Percentiles rank a stretch among this genome's conserved stretches.
phyloP scores from a whole-genome alignment of 2,113 vertebrate species.

The Pygoscelis adeliae region DNA sequence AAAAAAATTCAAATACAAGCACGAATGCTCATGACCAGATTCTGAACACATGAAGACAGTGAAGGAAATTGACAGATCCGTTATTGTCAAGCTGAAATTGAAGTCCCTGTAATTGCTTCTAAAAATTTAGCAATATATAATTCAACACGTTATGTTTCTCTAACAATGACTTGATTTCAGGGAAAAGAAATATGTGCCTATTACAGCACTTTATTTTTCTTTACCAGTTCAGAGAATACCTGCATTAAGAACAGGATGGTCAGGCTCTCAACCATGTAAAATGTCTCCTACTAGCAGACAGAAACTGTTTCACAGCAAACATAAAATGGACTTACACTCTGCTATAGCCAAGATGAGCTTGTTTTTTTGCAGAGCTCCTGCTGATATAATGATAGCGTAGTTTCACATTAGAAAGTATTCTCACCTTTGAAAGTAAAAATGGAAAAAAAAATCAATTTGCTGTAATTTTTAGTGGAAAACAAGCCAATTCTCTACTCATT shows the following conservation, averaged over 20 bases:
- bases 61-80: neutral
- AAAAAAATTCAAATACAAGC: neutral
- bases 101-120: neutral
- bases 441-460: neutral
- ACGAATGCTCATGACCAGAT: neutral
- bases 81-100: slow-evolving; percentile 18
- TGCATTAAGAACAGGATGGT: slow-evolving; percentile 4
- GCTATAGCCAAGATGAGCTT: slow-evolving; percentile 16
- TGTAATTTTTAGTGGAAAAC: slow-evolving; percentile 29
- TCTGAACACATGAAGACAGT: neutral
- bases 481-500: slow-evolving; percentile 44
- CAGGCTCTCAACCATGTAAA: slow-evolving; percentile 18
- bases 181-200: slow-evolving; percentile 7
- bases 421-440: slow-evolving; percentile 38
- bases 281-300: slow-evolving; percentile 8
- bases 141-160: neutral
- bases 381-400: neutral
- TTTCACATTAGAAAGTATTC: slow-evolving; percentile 3
- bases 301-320: neutral
- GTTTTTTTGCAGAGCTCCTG: neutral
- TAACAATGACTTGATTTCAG: slow-evolving; percentile 28
- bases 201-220: slow-evolving; percentile 16
- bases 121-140: slow-evolving; percentile 28
- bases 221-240: slow-evolving; percentile 15
- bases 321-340: neutral